A percentile compares a stretch with the other conserved stretches of the same genome.
Conservation (phyloP, 2,888 invertebrate genomes). For the Cetonia aurata region DNA sequence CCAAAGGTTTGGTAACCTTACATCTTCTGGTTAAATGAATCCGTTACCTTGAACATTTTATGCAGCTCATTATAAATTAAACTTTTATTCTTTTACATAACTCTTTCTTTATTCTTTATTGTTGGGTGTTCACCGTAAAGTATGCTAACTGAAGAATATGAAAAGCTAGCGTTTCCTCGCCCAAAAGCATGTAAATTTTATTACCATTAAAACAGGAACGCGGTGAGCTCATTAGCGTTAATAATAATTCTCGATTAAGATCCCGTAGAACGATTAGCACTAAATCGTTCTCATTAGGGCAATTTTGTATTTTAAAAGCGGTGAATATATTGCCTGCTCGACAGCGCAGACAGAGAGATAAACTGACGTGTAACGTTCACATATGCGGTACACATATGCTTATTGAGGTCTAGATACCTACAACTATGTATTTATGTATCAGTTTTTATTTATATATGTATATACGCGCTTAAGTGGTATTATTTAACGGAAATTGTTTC, state of each 20-base stretch:
- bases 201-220: slow-evolving; percentile 55
- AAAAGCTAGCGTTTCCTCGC: not conserved
- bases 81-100: too few relatives aligned
- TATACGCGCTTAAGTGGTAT: not conserved
- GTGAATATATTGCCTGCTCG: slow-evolving; percentile 67
- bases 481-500: slow-evolving; percentile 28
- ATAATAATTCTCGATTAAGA: slow-evolving; percentile 67
- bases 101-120: too few relatives aligned
- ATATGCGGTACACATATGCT: too few relatives aligned
- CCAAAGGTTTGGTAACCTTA: too few relatives aligned
- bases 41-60: too few relatives aligned
- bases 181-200: slow-evolving; percentile 59
- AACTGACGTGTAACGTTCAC: slow-evolving; percentile 53
- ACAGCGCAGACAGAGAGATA: slow-evolving; percentile 64
- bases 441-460: too few relatives aligned
- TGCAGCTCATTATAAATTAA: too few relatives aligned
- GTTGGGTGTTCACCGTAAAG: too few relatives aligned
- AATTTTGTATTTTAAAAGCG: slow-evolving; percentile 68
- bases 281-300: slow-evolving; percentile 69
- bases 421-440: too few relatives aligned
- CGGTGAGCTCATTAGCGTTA: slow-evolving; percentile 65
- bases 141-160: too few relatives aligned
- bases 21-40: too few relatives aligned
- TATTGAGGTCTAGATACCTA: too few relatives aligned
- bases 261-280: slow-evolving; percentile 67